Conservation (phyloP, 1,140 invertebrate genomes). For the Propsilocerus akamusi region DNA sequence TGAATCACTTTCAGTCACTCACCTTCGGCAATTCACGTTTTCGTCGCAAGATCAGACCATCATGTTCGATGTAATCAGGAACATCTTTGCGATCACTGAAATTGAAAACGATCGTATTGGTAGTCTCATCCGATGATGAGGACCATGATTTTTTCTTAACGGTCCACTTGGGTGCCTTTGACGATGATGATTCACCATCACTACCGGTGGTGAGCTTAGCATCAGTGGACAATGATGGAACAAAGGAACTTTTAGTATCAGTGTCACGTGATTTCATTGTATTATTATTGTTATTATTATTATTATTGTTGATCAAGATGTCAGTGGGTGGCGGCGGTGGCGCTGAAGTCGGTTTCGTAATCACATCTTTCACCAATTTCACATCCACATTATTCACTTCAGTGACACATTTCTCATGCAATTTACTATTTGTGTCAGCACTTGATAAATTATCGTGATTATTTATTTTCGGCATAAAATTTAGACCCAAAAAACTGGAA, state of each 20-base stretch:
- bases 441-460: neutral
- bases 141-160: slow-evolving; percentile 13
- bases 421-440: neutral
- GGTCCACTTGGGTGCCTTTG: slow-evolving; percentile 11
- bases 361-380: slow-evolving; percentile 5
- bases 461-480: neutral
- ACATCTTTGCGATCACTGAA: slow-evolving; percentile 66
- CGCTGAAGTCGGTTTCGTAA: slow-evolving; percentile 8
- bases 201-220: slow-evolving; percentile 28
- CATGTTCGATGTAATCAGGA: slow-evolving; percentile 79
- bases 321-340: slow-evolving; percentile 9
- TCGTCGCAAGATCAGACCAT: slow-evolving; percentile 50
- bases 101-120: slow-evolving; percentile 69
- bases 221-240: neutral
- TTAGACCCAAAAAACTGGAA: neutral
- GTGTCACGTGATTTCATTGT: slow-evolving; percentile 7
- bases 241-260: neutral
- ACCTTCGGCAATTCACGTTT: slow-evolving; percentile 51
- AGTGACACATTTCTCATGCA: slow-evolving; percentile 7
- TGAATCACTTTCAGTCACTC: too few relatives aligned
- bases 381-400: slow-evolving; percentile 7
- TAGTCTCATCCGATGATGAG: slow-evolving; percentile 11
- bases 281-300: slow-evolving; percentile 6
- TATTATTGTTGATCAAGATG: slow-evolving; percentile 5
- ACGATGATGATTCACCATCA: slow-evolving; percentile 16